Percentiles rank a stretch among this genome's conserved stretches.
phyloP scores from a whole-genome alignment of 2,113 vertebrate species.

The Tauraco erythrolophus region DNA sequence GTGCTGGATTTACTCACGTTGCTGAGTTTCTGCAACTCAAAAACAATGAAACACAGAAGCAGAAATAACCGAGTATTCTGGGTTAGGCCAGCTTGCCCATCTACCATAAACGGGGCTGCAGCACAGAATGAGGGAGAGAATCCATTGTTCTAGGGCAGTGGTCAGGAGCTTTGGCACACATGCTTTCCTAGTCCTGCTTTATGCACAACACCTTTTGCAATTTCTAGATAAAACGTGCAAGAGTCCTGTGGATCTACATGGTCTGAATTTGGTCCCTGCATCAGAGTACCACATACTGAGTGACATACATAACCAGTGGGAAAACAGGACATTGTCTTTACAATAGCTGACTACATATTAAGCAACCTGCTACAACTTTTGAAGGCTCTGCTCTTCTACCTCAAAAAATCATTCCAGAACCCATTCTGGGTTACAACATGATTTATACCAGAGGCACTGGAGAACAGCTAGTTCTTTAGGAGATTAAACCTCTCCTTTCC shows the following conservation, averaged over 20 bases:
- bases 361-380: neutral
- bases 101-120: neutral
- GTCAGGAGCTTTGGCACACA: neutral
- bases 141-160: neutral
- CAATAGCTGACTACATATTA: neutral
- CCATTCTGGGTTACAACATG: neutral
- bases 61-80: fast-evolving
- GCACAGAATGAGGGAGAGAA: neutral
- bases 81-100: neutral
- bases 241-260: neutral
- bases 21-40: neutral
- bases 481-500: neutral
- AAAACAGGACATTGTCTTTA: neutral
- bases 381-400: neutral
- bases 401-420: neutral
- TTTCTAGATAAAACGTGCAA: neutral
- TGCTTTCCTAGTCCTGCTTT: neutral
- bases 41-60: neutral
- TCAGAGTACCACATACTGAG: neutral
- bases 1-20: neutral
- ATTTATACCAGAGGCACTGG: neutral
- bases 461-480: neutral
- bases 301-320: neutral
- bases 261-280: neutral
- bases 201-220: fast-evolving